A percentile compares a stretch with the other conserved stretches of the same genome.
These are phyloP conservation scores for Fragum sueziense DNA, from an alignment of 2,888 invertebrate genomes.

Conservation along the genomic window DNA sequence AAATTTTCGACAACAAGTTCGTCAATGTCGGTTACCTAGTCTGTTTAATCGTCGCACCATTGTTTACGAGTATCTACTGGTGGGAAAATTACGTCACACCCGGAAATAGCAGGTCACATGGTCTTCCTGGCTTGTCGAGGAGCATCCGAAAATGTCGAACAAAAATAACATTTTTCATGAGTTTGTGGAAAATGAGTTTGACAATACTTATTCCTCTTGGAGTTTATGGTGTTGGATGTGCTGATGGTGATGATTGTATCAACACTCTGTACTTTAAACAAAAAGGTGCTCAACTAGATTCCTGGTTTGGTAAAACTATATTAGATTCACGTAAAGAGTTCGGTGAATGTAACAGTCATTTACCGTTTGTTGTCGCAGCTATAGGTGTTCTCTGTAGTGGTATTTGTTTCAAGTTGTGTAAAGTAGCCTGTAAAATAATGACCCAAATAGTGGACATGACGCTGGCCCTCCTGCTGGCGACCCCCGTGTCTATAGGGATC, in stretches of 20 bases:
- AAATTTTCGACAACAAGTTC: not conserved
- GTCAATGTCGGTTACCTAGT: conserved; percentile 84
- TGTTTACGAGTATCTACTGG: conserved; percentile 94
- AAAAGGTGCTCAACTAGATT: conserved; percentile 30
- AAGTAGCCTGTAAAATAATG: conserved; percentile 71
- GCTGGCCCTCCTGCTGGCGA: conserved; percentile 65
- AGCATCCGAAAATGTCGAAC: conserved; percentile 54
- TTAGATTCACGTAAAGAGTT: conserved; percentile 38
- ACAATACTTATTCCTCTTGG: conserved; percentile 62
- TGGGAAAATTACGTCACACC: conserved; percentile 96
- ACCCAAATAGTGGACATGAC: conserved; percentile 69
- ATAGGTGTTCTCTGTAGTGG: conserved; percentile 63
- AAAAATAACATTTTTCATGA: conserved; percentile 52
- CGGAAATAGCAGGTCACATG: conserved; percentile 49
- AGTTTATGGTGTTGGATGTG: conserved; percentile 57
- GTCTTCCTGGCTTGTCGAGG: conserved; percentile 52
- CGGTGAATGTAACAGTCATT: conserved; percentile 50
- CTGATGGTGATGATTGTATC: conserved; percentile 53
- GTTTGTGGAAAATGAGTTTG: conserved; percentile 68
- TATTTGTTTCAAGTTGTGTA: conserved; percentile 66
- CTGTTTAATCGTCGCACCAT: conserved; percentile 85
- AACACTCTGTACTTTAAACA: conserved; percentile 56
- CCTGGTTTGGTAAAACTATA: conserved; percentile 43
- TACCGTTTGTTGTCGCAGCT: conserved; percentile 67
- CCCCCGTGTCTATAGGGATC: conserved; percentile 64